Evolutionary conservation across 2,113 vertebrate species (phyloP).

Genomic region (Anarhynchus alexandrinus): DNA sequence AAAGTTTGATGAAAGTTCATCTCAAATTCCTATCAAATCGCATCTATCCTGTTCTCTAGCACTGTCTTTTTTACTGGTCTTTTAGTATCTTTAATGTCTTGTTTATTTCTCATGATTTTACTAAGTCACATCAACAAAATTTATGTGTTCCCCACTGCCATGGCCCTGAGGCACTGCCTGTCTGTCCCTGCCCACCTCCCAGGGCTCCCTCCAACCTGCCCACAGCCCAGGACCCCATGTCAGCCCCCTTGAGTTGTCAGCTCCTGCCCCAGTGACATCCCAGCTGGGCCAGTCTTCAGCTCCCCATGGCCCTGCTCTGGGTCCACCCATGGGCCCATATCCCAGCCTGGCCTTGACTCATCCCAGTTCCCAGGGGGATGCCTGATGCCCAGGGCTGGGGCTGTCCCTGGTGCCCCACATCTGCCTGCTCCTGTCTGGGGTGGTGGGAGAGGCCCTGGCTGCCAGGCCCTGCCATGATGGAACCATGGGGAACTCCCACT

Average conservation of each 20-base stretch:
- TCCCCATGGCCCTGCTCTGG: not conserved
- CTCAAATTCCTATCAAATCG: not conserved
- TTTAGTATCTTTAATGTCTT: not conserved
- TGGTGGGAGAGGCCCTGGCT: not conserved
- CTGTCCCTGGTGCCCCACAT: accelerated
- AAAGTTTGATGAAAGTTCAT: not conserved
- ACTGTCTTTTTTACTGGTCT: not conserved
- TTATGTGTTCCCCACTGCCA: accelerated
- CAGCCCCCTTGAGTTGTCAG: not conserved
- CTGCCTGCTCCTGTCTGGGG: not conserved
- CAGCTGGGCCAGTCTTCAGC: not conserved
- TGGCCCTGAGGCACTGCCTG: accelerated
- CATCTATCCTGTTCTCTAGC: not conserved
- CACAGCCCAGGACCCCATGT: accelerated
- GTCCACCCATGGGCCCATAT: accelerated
- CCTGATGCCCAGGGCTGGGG: accelerated
- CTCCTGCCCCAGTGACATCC: not conserved
- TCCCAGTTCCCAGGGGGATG: not conserved
- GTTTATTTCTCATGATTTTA: not conserved
- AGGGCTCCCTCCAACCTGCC: not conserved
- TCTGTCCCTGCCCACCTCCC: too few species aligned
- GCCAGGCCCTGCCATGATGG: not conserved
- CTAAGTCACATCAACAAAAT: not conserved
- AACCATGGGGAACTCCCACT: accelerated
- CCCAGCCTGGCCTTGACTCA: too few species aligned